Conservation (phyloP, 2,797 vertebrate genomes). For the Acrossocheilus wenchowensis region DNA sequence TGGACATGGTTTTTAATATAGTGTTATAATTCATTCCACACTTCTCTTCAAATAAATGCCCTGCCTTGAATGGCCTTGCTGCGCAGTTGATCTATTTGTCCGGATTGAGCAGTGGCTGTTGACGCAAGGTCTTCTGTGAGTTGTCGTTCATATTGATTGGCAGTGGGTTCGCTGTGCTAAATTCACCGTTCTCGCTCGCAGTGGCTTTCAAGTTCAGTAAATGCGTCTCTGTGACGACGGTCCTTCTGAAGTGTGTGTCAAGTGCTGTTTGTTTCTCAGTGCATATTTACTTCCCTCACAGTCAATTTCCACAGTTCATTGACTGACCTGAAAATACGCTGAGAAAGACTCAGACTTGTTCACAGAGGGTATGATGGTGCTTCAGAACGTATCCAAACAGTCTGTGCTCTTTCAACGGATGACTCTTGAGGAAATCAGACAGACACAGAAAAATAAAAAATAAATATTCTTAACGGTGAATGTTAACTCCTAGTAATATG, state of each 20-base stretch:
- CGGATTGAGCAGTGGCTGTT: conserved; percentile 44
- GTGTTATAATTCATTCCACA: conserved; percentile 41
- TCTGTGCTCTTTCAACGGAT: not conserved
- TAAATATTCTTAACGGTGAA: not conserved
- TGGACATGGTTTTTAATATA: conserved; percentile 25
- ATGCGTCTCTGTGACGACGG: conserved; percentile 55
- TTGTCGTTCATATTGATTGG: conserved; percentile 71
- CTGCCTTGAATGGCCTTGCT: conserved; percentile 37
- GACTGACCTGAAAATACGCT: conserved; percentile 52
- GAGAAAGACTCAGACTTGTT: not conserved
- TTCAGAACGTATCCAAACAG: conserved; percentile 23
- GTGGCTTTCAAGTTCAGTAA: conserved; percentile 69
- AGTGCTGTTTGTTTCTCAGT: conserved; percentile 63
- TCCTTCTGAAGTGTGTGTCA: conserved; percentile 62
- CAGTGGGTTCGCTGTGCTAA: conserved; percentile 66
- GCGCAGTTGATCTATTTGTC: conserved; percentile 47
- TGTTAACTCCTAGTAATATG: not conserved
- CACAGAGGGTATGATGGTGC: not conserved
- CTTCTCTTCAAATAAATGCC: conserved; percentile 42
- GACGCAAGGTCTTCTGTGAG: conserved; percentile 52
- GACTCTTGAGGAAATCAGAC: not conserved
- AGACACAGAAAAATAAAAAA: not conserved
- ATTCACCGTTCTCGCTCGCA: conserved; percentile 62
- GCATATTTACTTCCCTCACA: conserved; percentile 66
- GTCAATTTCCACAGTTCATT: conserved; percentile 74